phyloP scores from a whole-genome alignment of 2,797 vertebrate species.

The Dallia pectoralis region DNA sequence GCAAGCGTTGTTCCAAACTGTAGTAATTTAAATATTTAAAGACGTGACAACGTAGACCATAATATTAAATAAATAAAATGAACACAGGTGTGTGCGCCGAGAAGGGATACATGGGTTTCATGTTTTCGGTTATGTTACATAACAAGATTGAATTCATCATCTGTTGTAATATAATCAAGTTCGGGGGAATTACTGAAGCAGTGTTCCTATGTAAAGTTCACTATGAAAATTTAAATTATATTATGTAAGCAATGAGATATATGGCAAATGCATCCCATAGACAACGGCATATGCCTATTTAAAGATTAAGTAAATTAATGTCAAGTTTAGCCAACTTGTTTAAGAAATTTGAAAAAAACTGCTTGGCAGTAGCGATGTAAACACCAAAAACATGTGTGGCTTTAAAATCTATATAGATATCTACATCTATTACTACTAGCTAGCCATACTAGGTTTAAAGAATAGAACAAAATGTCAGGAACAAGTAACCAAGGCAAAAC shows the following conservation, averaged over 20 bases:
- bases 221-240: no score
- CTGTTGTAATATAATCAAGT: no score
- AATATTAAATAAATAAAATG: no score
- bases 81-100: no score
- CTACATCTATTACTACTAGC: not conserved
- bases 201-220: no score
- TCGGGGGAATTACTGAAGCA: no score
- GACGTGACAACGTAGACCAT: not conserved
- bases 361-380: not conserved
- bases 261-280: no score
- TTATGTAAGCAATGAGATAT: no score
- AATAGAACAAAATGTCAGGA: not conserved
- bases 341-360: not conserved
- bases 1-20: not conserved
- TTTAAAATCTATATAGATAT: not conserved
- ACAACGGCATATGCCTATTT: no score
- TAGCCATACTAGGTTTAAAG: slow-evolving; percentile 31
- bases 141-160: no score
- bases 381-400: not conserved
- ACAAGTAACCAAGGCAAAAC: not conserved
- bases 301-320: not conserved
- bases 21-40: not conserved
- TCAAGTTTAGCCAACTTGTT: not conserved
- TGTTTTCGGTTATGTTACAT: no score
- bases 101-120: no score